Evolutionary conservation across 2,797 vertebrate species (phyloP), one percentile per base, ranked within the genome.

Genomic region (Poecile montanus): DNA sequence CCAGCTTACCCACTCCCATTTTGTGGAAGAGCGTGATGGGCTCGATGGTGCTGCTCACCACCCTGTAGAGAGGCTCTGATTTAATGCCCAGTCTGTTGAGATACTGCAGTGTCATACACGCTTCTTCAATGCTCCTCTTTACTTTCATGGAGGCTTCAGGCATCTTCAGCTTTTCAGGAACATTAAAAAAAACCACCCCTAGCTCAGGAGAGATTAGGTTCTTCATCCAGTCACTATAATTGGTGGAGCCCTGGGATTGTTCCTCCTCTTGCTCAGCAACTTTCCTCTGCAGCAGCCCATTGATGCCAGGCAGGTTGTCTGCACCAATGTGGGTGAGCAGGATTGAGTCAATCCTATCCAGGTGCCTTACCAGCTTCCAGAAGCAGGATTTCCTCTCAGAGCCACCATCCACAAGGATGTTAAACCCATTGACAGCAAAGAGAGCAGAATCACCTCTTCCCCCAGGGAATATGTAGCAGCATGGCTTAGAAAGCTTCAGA

Each of bases 381-480:
- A 99, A 99, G 96, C 99, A 99, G 60, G 99, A 99, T 93, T 98
- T 99, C 57, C 98, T 98, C 44, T 99, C 99, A 6, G 99, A 99
- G 75, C 99, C 99, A 34, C 99, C 99, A 18, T 99, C 99, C 48
- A 99, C 98, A 80, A 99, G 98, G 96, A 99, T 99, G 93, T 99
- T 99, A 97, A 99, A 99, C 47, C 99, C 99, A 21, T 99, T 99
- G 72, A 99, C 99, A 16, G 99, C 99, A 75, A 99, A 99, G 83
- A 99, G 98, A 56, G 99, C 99, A 6, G 99, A 99, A 97, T 99
- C 99, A 16, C 99, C 99, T 36, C 99, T 98, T 82, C 99, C 99
- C 45, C 99, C 99, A 4, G 99, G 99, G 93, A 99, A 99, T 93
- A 99, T 99, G 96, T 99, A 99, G 97, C 99, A 99, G 97, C 99